Base-by-base conservation (phyloP, 2,113 vertebrate species). In the Galemys pyrenaicus region DNA sequence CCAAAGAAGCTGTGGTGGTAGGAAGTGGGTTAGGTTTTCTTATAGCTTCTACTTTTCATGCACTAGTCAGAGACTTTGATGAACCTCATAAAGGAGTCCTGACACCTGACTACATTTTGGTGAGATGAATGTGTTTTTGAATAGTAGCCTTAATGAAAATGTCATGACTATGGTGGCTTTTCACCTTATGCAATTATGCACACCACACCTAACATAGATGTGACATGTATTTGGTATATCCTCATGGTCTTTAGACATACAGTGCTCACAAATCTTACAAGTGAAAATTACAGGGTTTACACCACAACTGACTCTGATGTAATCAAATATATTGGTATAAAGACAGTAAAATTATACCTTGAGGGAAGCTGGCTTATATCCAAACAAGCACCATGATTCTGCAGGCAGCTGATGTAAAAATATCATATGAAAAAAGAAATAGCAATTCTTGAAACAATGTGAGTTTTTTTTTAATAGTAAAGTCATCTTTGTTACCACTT, bases 391-490 rank as follows among this genome's bases (percentile, higher is more conserved):
- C 19, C 22, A 2, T 88, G 49, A 84, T 74, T 86, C 44, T 71
- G 6, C 41, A 89, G 81, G 75, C 37, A 86, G 51, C 39, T 87
- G 37, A 78, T 79, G 19, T n/a, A 86, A 94, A 97, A 90, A 62
- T 54, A 68, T 22, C 26, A 2, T 54, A 88, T 82, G 19, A 44
- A 93, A 85, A 82, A 64, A 86, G 80, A 84, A 60, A 32, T 41
- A 65, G 26, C 20, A 49, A 41, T 15, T 10, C 64, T 79, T 35
- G 74, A 91, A 74, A 82, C 67, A 89, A 37, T 10, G 49, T n/a
- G 46, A 84, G 28, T 3, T 30, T 90, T 62, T 49, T 49, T 49
- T 49, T 49, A 37, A 11, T 12, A 32, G 37, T 0, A 39, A 64
- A 70, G 39, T 24, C 32, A 22, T 58, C 17, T 26, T 58, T 60